These are phyloP conservation scores for Atrichornis clamosus DNA, from an alignment of 2,113 vertebrate genomes.

Conservation along the genomic window DNA sequence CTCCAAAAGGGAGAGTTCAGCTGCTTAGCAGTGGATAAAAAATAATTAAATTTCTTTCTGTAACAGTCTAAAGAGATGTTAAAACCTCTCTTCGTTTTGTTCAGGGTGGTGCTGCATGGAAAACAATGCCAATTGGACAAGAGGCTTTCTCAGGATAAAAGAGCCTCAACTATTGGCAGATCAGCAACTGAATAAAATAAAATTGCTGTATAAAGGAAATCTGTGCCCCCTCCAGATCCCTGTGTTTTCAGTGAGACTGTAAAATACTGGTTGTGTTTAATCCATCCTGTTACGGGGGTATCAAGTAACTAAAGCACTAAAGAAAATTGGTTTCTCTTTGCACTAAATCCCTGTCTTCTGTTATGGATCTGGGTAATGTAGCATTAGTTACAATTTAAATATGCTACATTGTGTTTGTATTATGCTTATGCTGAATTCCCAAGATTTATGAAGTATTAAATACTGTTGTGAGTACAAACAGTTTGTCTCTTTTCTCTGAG, in stretches of 20 bases:
- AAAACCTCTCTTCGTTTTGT: not conserved
- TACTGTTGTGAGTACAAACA: not conserved
- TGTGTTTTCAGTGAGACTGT: constrained; percentile 34
- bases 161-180: constrained; percentile 10
- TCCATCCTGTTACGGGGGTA: constrained; percentile 51
- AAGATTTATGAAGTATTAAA: not conserved
- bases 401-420: not conserved
- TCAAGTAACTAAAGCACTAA: constrained; percentile 65
- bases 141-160: constrained; percentile 1
- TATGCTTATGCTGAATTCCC: not conserved
- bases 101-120: not conserved
- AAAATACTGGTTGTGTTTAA: constrained; percentile 61
- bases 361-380: constrained; percentile 2
- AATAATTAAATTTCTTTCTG: not conserved
- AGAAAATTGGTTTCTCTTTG: constrained; percentile 71
- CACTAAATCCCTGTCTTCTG: constrained; percentile 22
- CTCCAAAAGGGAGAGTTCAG: not conserved
- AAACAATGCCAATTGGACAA: not conserved
- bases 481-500: not conserved
- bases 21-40: not conserved
- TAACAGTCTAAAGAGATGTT: not conserved
- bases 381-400: constrained; percentile 2
- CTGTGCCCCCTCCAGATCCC: constrained; percentile 4
- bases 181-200: constrained; percentile 63
- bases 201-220: constrained; percentile 43